Evolutionary conservation across 2,113 vertebrate species (phyloP).

Genomic region (Oenanthe oenanthe): DNA sequence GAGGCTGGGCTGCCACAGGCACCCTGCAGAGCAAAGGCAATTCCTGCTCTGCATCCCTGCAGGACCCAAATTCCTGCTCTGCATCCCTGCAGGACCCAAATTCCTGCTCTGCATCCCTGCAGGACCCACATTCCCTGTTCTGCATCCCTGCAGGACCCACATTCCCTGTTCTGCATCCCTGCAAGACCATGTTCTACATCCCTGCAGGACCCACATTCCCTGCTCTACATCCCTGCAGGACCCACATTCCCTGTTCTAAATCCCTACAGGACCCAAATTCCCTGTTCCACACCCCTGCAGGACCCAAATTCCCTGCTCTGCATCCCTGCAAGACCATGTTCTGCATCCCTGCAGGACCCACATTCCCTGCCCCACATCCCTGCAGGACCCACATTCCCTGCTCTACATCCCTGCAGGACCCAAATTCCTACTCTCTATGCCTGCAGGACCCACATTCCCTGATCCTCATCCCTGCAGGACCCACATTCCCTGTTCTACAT

Average conservation of each 20-base stretch:
- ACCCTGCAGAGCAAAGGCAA: background rate
- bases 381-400: background rate
- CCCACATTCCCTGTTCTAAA: background rate
- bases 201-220: background rate
- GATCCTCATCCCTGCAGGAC: background rate
- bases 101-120: background rate
- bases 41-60: background rate
- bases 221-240: background rate
- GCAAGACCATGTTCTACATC: background rate
- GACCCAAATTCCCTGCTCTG: too few relatives aligned
- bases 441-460: constrained; percentile 1
- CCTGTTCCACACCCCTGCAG: background rate
- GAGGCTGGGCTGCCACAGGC: background rate
- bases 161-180: background rate
- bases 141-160: too few relatives aligned
- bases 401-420: background rate
- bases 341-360: too few relatives aligned
- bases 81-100: background rate
- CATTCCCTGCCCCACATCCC: background rate
- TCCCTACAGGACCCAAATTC: too few relatives aligned
- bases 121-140: too few relatives aligned
- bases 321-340: too few relatives aligned
- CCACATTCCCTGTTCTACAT: background rate
- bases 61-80: background rate
- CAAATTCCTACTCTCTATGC: too few relatives aligned